Evolutionary conservation across 2,113 vertebrate species (phyloP).

Genomic region (Oxyura jamaicensis): DNA sequence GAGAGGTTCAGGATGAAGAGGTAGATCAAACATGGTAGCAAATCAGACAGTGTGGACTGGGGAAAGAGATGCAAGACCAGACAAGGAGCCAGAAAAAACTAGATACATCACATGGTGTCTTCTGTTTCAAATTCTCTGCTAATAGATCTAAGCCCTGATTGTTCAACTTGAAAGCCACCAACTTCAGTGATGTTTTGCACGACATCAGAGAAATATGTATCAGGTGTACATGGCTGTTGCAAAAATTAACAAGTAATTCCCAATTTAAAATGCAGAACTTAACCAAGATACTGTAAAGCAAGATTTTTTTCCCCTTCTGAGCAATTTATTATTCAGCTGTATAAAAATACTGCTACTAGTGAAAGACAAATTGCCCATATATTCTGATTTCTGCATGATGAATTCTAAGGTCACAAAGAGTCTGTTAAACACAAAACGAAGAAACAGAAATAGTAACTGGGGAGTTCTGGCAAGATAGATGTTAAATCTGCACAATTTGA

Average conservation of each 20-base stretch:
- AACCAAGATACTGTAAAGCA: background rate
- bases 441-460: background rate
- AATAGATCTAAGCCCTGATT: background rate
- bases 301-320: background rate
- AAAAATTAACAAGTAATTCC: constrained; percentile 39
- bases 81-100: background rate
- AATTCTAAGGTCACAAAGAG: constrained; percentile 32
- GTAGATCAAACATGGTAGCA: background rate
- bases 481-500: background rate
- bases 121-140: background rate
- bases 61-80: background rate
- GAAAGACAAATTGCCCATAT: constrained; percentile 54
- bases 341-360: constrained; percentile 28
- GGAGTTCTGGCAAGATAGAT: background rate
- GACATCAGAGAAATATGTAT: background rate
- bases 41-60: background rate
- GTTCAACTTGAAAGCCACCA: background rate
- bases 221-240: background rate
- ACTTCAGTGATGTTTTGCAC: background rate
- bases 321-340: constrained; percentile 50
- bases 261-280: constrained; percentile 13
- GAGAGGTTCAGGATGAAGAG: background rate
- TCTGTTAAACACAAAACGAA: background rate
- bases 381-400: constrained; percentile 8
- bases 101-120: background rate